Evolutionary conservation across 2,113 vertebrate genomes (phyloP).

Genomic region (Struthio camelus): DNA sequence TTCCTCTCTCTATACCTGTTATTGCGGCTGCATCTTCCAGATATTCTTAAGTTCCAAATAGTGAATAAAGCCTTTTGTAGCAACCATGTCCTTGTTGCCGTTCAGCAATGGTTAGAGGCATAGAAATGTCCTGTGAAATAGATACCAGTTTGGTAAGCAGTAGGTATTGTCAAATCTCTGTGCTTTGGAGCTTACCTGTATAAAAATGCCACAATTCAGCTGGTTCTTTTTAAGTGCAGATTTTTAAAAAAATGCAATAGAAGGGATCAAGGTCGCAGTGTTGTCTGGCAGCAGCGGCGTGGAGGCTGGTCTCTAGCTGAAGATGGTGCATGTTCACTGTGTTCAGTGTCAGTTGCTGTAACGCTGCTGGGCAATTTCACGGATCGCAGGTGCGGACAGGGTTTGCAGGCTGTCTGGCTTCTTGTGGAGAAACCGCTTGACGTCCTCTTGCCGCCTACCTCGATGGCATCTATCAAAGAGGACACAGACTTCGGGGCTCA

Average conservation of each 20-base stretch:
- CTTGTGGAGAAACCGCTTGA: not conserved
- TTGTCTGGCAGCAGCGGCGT: not conserved
- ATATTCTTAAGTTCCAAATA: not conserved
- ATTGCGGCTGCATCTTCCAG: not conserved
- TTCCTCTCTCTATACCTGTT: not conserved
- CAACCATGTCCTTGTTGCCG: rapidly evolving
- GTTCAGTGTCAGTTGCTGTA: rapidly evolving
- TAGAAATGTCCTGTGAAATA: not conserved
- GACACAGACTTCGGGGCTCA: not conserved
- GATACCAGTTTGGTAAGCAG: not conserved
- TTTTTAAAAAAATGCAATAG: not conserved
- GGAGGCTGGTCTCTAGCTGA: not conserved
- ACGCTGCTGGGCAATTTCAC: rapidly evolving
- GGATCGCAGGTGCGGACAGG: rapidly evolving
- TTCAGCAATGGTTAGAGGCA: not conserved
- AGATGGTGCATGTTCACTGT: rapidly evolving
- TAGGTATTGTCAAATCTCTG: rapidly evolving
- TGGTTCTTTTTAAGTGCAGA: not conserved
- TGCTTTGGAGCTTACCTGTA: not conserved
- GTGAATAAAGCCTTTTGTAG: not conserved
- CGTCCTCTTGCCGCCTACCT: not conserved
- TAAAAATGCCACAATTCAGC: not conserved
- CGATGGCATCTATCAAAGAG: not conserved
- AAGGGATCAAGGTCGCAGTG: not conserved
- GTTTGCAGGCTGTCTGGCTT: rapidly evolving